Percentiles rank a stretch among this genome's conserved stretches.
phyloP scores from a whole-genome alignment of 2,888 invertebrate species.

The Drosophila infuscata region DNA sequence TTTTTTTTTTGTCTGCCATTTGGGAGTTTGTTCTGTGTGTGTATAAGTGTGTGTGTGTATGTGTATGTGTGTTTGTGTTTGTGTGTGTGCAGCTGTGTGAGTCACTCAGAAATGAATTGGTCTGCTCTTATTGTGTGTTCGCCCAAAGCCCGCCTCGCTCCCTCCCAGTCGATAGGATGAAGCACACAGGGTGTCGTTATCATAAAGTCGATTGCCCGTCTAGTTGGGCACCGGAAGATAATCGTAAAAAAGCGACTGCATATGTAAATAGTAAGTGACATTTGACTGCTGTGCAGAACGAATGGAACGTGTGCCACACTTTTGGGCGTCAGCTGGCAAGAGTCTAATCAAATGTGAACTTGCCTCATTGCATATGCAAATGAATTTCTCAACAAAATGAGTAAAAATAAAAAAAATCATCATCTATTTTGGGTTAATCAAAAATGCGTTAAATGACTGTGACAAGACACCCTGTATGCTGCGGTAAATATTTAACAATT shows the following conservation, averaged over 20 bases:
- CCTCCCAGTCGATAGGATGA: neutral
- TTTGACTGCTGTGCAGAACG: constrained; percentile 14
- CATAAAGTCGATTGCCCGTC: constrained; percentile 56
- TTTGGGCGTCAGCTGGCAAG: constrained; percentile 30
- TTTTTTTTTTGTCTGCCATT: constrained; percentile 38
- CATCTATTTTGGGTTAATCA: constrained; percentile 15
- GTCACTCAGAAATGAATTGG: constrained; percentile 66
- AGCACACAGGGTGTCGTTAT: constrained; percentile 51
- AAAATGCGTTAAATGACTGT: neutral
- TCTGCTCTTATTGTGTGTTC: constrained; percentile 47
- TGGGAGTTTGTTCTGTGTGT: constrained; percentile 48
- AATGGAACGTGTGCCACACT: constrained; percentile 20
- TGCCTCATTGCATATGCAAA: constrained; percentile 39
- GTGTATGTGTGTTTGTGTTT: constrained; percentile 3
- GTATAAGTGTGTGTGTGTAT: constrained; percentile 8
- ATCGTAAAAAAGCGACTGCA: constrained; percentile 48
- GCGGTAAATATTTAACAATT: constrained; percentile 51
- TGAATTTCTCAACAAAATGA: neutral
- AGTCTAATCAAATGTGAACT: constrained; percentile 46
- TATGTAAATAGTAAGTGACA: constrained; percentile 53
- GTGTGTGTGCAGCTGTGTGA: constrained; percentile 36
- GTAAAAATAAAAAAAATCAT: constrained; percentile 10
- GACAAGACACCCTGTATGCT: constrained; percentile 45
- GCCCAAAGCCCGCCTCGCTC: neutral
- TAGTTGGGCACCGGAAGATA: constrained; percentile 33